These are phyloP conservation scores for Arion vulgaris DNA, from an alignment of 1,140 invertebrate genomes.

Conservation along the genomic window DNA sequence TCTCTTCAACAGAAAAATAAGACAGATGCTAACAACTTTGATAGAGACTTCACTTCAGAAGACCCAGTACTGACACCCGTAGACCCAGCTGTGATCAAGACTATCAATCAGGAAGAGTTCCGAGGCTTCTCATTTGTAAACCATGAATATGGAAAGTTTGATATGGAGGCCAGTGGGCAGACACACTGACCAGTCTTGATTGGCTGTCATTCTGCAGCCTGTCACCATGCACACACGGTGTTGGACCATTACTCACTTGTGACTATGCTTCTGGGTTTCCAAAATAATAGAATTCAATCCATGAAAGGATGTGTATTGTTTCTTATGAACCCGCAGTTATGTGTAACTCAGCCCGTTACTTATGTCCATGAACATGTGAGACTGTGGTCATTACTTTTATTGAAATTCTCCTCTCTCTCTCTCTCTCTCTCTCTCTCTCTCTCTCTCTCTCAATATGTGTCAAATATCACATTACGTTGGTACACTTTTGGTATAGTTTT, in stretches of 20 bases:
- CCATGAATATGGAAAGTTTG: conserved; percentile 79
- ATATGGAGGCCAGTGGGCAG: conserved; percentile 44
- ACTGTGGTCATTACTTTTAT: not conserved
- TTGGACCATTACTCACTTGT: conserved; percentile 26
- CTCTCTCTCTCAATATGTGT: not conserved
- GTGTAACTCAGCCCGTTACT: conserved; percentile 8
- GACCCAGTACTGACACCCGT: conserved; percentile 96
- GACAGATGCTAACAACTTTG: conserved; percentile 98
- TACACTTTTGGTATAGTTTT: conserved; percentile 25
- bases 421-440: not conserved
- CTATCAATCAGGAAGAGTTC: conserved; percentile 98
- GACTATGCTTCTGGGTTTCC: conserved; percentile 2
- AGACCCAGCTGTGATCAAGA: conserved; percentile 88
- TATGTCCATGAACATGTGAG: conserved; percentile 7
- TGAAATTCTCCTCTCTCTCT: not conserved
- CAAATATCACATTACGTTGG: conserved; percentile 5
- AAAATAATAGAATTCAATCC: not conserved
- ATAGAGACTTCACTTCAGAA: conserved; percentile 99
- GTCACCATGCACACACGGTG: not conserved
- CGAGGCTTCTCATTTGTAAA: conserved; percentile 97
- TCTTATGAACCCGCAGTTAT: not conserved
- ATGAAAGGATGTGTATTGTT: not conserved
- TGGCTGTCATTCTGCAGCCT: conserved; percentile 9
- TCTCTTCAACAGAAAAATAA: conserved; percentile 86
- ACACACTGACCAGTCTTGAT: conserved; percentile 28